Evolutionary conservation across 2,888 invertebrate genomes (phyloP).

Genomic region (Steromphala cineraria): DNA sequence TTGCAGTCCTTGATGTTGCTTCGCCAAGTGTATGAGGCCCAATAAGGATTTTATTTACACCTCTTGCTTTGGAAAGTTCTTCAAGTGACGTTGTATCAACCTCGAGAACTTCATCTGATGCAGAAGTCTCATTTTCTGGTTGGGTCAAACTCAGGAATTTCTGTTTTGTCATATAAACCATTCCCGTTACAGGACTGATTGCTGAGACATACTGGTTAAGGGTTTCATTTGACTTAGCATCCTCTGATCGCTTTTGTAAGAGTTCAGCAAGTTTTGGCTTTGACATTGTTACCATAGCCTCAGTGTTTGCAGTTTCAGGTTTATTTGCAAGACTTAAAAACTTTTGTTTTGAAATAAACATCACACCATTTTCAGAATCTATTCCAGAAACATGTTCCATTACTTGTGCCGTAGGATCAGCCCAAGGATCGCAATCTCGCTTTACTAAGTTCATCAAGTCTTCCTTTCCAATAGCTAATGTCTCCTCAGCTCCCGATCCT

Average conservation of each 20-base stretch:
- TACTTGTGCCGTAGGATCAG: not conserved
- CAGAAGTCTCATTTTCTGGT: not conserved
- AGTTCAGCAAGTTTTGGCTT: not conserved
- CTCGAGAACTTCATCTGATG: not conserved
- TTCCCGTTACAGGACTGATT: not conserved
- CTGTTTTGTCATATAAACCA: not conserved
- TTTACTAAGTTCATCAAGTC: not conserved
- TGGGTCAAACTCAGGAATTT: not conserved
- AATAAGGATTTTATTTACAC: not conserved
- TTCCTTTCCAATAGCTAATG: not conserved
- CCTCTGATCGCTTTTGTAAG: not conserved
- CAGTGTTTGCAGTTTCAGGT: not conserved
- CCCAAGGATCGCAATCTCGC: not conserved
- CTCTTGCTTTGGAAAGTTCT: not conserved
- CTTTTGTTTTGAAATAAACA: not conserved
- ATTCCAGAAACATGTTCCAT: not conserved
- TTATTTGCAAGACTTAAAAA: not conserved
- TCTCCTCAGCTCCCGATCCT: not conserved
- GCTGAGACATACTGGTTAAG: not conserved
- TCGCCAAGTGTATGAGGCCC: not conserved
- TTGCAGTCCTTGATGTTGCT: not conserved
- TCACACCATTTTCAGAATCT: not conserved
- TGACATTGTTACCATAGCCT: not conserved
- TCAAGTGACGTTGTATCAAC: not conserved
- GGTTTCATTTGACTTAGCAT: not conserved